Conservation (phyloP, 2,113 vertebrate species). For the Eublepharis macularius region DNA sequence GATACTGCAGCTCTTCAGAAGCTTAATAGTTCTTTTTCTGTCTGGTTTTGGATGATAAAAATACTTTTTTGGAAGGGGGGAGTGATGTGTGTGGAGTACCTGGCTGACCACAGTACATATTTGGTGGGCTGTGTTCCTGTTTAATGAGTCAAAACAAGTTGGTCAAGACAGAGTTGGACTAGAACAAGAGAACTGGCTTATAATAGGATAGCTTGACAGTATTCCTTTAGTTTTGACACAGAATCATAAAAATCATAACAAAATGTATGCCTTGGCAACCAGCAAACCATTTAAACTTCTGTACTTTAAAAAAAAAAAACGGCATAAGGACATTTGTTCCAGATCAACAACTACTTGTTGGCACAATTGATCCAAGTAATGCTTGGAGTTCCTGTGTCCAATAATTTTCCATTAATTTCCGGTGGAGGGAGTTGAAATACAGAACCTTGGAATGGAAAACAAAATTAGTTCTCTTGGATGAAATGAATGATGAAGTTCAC, state of each 20-base stretch:
- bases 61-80: no score
- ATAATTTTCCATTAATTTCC: neutral
- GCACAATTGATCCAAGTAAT: neutral
- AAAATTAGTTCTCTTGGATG: neutral
- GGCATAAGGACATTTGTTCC: neutral
- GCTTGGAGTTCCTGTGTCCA: neutral
- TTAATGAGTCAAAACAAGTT: no score
- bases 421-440: neutral
- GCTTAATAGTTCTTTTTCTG: neutral
- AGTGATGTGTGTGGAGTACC: no score
- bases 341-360: neutral
- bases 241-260: neutral
- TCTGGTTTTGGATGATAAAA: neutral
- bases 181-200: neutral
- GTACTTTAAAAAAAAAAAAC: no score
- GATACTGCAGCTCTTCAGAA: neutral
- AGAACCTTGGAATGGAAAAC: neutral
- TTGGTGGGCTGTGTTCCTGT: no score
- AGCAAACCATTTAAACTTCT: neutral
- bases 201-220: neutral
- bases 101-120: no score
- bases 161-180: no score
- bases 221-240: no score
- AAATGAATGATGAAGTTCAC: neutral
- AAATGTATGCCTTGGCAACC: neutral